A percentile compares a stretch with the other conserved stretches of the same genome.
Evolutionary conservation across 64 coral and sea anemone species (phyloP).

Genomic region (Stylophora pistillata): DNA sequence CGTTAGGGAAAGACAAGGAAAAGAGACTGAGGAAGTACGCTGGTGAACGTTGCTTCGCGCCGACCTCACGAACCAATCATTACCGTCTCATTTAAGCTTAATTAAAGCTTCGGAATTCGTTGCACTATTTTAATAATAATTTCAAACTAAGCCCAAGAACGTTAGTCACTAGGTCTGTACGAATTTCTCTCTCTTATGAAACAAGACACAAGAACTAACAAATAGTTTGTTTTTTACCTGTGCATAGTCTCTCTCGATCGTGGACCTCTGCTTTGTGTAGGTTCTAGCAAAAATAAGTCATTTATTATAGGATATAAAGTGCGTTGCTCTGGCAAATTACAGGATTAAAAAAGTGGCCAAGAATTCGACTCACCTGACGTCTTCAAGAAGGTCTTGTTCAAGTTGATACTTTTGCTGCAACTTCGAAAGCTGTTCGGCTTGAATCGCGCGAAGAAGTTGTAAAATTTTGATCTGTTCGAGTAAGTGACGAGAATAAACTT

Average conservation of each 20-base stretch:
- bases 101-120: neutral
- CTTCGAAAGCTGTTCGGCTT: conserved; percentile 80
- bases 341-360: too few relatives aligned
- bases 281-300: conserved; percentile 54
- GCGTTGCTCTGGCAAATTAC: neutral
- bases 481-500: neutral
- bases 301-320: neutral
- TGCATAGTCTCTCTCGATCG: conserved; percentile 83
- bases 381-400: conserved; percentile 89
- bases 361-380: conserved; percentile 67
- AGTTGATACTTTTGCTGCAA: conserved; percentile 89
- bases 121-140: neutral
- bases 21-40: too few relatives aligned
- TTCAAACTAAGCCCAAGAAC: neutral
- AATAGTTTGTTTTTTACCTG: conserved; percentile 55
- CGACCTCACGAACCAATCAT: too few relatives aligned
- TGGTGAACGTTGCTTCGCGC: too few relatives aligned
- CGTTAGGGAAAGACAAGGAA: too few relatives aligned
- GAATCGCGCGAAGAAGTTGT: conserved; percentile 73
- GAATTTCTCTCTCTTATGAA: neutral
- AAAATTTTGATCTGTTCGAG: conserved; percentile 74
- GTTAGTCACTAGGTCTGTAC: neutral
- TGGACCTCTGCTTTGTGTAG: conserved; percentile 81
- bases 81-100: neutral
- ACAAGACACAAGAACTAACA: neutral